Base-by-base conservation (phyloP, 1,140 invertebrate genomes). In the Hestina assimilis region DNA sequence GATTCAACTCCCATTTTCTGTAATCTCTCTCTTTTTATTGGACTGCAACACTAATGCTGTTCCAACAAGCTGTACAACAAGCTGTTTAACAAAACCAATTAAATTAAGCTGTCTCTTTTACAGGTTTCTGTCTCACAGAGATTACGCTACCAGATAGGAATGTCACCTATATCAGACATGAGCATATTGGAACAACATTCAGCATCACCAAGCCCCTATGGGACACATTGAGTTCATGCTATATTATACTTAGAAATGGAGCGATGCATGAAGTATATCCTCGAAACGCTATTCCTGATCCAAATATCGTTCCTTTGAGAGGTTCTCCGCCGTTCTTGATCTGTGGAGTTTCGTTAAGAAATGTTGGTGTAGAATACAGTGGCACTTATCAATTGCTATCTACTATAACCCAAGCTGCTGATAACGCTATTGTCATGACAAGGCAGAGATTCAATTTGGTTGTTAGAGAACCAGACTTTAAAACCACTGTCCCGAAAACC, bases 381-480 rank as follows among this genome's bases (percentile, higher is more conserved):
- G 79, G 79, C 12, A 71, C 68, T 1, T 83, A 83, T 14, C 63
- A 83, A 47, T 33, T 83, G 5, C 21, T 70, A 2, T 71, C 73
- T 1, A 42, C 65, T 3, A 69, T 72, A 0, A n/a, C 50, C 0
- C 46, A 71, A 12, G 35, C 23, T 0, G 9, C 28, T 6, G 68
- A 75, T 9, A 63, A 66, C 9, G 70, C 62, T 3, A 2, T 58
- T 0, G 60, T 43, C 15, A 6, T 79, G 0, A 77, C 70, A 0
- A 67, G 68, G 19, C 69, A 72, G 41, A 75, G 59, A 20, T 75
- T 77, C 41, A 66, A 79, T 35, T 21, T 83, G 14, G 70, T 59
- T 7, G 42, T 77, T 4, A 48, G 45, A 11, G 52, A 63, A 21
- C 55, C 58, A 2, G 66, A 69, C 8, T 54, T 57, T 31, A 23